phyloP scores from a whole-genome alignment of 2,113 vertebrate species.

The Tautogolabrus adspersus region DNA sequence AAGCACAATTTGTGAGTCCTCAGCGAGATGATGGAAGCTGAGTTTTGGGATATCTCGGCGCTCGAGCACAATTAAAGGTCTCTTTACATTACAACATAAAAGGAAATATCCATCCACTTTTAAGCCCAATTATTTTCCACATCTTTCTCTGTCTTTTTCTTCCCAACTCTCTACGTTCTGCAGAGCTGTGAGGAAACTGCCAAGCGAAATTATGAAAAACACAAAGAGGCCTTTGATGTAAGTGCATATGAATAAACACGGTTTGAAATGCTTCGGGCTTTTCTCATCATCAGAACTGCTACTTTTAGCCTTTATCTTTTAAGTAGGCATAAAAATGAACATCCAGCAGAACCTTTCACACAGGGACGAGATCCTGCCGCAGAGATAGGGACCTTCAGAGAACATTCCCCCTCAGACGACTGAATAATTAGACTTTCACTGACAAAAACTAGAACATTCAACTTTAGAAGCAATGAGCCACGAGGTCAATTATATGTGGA shows the following conservation, averaged over 20 bases:
- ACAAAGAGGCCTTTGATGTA: slow-evolving; percentile 73
- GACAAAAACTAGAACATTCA: slow-evolving; percentile 52
- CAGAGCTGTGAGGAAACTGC: slow-evolving; percentile 49
- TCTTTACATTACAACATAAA: slow-evolving; percentile 68
- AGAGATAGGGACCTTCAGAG: slow-evolving; percentile 25
- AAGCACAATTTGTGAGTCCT: slow-evolving; percentile 24
- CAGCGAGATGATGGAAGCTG: slow-evolving; percentile 21
- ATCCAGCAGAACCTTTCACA: slow-evolving; percentile 45
- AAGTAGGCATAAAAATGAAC: slow-evolving; percentile 55
- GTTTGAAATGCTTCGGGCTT: slow-evolving; percentile 65
- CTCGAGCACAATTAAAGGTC: slow-evolving; percentile 58
- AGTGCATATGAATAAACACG: slow-evolving; percentile 64
- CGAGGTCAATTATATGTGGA: slow-evolving; percentile 76
- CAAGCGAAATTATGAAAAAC: slow-evolving; percentile 67
- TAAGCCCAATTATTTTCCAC: slow-evolving; percentile 56
- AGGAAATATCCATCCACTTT: slow-evolving; percentile 55
- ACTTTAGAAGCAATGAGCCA: slow-evolving; percentile 61
- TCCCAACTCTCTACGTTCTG: slow-evolving; percentile 27
- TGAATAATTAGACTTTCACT: slow-evolving; percentile 5
- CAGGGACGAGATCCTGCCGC: slow-evolving; percentile 27
- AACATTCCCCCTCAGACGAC: not conserved
- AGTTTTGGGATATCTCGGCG: slow-evolving; percentile 38
- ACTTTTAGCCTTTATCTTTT: slow-evolving; percentile 60
- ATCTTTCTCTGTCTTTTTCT: not conserved
- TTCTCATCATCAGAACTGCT: slow-evolving; percentile 54